Percentiles rank a stretch among this genome's conserved stretches.
Conservation (phyloP, 2,888 invertebrate genomes). For the Eueremaeus valkanovi region DNA sequence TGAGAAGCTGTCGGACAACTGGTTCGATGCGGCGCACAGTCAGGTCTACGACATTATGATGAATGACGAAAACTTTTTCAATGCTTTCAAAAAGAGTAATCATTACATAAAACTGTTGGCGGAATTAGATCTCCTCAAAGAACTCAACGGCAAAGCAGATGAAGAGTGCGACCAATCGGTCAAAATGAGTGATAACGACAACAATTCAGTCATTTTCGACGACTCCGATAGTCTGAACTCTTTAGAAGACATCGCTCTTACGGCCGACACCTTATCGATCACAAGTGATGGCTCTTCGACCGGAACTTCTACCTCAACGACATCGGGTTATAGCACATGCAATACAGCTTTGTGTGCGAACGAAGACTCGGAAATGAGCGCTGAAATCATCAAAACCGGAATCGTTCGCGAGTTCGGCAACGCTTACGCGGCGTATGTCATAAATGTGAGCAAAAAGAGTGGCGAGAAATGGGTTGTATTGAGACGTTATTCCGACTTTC, state of each 20-base stretch:
- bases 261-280: background rate
- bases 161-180: background rate
- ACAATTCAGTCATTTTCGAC: conserved; percentile 24
- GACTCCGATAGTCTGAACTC: conserved; percentile 25
- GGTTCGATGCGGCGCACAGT: conserved; percentile 77
- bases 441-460: conserved; percentile 68
- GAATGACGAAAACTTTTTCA: conserved; percentile 61
- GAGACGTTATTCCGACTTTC: conserved; percentile 87
- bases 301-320: background rate
- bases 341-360: conserved; percentile 48
- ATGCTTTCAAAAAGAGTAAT: conserved; percentile 63
- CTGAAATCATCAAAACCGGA: conserved; percentile 66
- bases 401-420: conserved; percentile 76
- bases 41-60: conserved; percentile 51
- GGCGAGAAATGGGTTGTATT: conserved; percentile 83
- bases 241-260: conserved; percentile 36
- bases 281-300: conserved; percentile 14
- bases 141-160: conserved; percentile 48
- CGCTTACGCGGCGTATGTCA: conserved; percentile 81
- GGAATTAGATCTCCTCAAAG: conserved; percentile 66
- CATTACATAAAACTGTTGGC: conserved; percentile 67
- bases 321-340: conserved; percentile 54
- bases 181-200: conserved; percentile 26
- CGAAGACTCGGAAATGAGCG: conserved; percentile 52
- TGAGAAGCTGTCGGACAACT: conserved; percentile 63